Evolutionary conservation across 2,888 invertebrate genomes (phyloP), one percentile per base, ranked within the genome.

Genomic region (Pterostichus madidus): DNA sequence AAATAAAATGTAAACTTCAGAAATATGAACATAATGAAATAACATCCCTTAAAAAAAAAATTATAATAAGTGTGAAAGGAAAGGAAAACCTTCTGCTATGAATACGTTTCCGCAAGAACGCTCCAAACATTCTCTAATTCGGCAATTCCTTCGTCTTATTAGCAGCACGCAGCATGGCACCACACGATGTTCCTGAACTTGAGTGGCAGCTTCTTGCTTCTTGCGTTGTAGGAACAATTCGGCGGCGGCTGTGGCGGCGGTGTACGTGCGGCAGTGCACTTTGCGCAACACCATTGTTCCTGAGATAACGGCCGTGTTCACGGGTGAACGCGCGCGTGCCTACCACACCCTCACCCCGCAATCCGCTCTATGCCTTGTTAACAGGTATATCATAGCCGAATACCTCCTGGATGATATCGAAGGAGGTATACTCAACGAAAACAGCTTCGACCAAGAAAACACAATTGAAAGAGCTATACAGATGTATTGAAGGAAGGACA

Each of bases 301-400:
- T 13, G 68, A 71, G 68, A 71, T 44, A 71, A 71, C 68, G 68
- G 68, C 64, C 44, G 68, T 71, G 44, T 71, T 71, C 56, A 71
- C 68, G 68, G 68, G 68, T 71, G 68, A 71, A 39, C 44, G 68
- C 68, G 68, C 39, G 32, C 35, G 68, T 71, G 44, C 17, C 44
- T 17, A 8, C 15, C 44, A 15, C 15, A 39, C 68, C 68, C 44
- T 71, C 44, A 11, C 15, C 56, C 56, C 24, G 39, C 8, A 8
- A 6, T 5, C 39, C 39, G n/a, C 52, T 13, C 10, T 8, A 39
- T 39, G 39, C 7, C 39, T 52, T 52, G 52, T 52, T 52, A 52
- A 13, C 52, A 52, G 52, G 52, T 52, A 39, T 39, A 39, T 39
- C 39, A 39, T 39, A 39, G 39, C 39, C 39, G 39, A 39, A 39